Base-by-base conservation (phyloP, 2,888 invertebrate genomes). In the Crepidodera aurea region DNA sequence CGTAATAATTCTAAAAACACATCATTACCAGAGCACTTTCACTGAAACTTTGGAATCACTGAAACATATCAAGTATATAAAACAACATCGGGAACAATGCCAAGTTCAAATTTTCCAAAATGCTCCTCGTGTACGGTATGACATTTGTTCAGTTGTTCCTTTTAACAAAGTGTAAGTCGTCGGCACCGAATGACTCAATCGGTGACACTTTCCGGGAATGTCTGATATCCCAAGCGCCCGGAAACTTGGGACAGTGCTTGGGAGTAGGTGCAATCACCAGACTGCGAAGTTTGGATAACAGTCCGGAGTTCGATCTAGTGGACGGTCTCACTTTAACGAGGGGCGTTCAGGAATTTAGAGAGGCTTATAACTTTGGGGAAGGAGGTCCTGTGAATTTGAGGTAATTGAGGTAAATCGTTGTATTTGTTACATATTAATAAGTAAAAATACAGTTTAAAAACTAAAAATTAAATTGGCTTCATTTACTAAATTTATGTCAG, bases 371-470 rank as follows among this genome's bases (percentile, higher is more conserved):
- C 75, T 86, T 89, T 64, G 82, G 89, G 67, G 90, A 91, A 71
- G 88, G 88, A 65, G 89, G 92, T 81, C 91, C 92, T 0, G 86
- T 87, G 75, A 89, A 90, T 81, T 88, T 90, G 64, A 85, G 90
- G 85, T 90, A 84, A 75, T 77, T 77, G 48, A 66, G n/a, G 37
- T 13, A 12, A n/a, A n/a, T n/a, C n/a, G n/a, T n/a, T 34, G 15
- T 46, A n/a, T n/a, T n/a, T n/a, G n/a, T n/a, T n/a, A n/a, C n/a
- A n/a, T n/a, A n/a, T n/a, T n/a, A n/a, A n/a, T n/a, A n/a, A n/a
- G n/a, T n/a, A n/a, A n/a, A n/a, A n/a, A n/a, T n/a, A n/a, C n/a
- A n/a, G n/a, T n/a, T n/a, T n/a, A n/a, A n/a, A n/a, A n/a, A n/a
- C n/a, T n/a, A n/a, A n/a, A n/a, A n/a, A n/a, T n/a, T n/a, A n/a